Evolutionary conservation across 2,113 vertebrate species (phyloP).

Genomic region (Spilogale gracilis): DNA sequence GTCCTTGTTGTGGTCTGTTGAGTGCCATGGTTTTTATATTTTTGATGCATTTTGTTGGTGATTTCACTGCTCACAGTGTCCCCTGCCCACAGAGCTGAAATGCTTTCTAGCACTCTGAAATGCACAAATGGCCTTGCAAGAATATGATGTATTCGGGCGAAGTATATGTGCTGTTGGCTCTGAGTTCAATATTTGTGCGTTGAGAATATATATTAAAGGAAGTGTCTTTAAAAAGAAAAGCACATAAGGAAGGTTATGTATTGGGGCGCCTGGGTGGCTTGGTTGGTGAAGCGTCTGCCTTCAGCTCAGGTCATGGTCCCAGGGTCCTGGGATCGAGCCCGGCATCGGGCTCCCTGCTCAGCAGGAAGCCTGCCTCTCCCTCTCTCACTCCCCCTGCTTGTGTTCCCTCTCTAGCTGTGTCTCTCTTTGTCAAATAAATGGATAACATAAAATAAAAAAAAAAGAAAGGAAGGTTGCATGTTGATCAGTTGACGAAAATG

Average conservation of each 20-base stretch:
- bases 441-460: too few relatives aligned
- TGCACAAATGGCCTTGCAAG: rapidly evolving
- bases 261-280: too few relatives aligned
- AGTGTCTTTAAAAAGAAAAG: not conserved
- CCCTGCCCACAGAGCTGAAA: rapidly evolving
- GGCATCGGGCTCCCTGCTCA: too few relatives aligned
- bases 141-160: not conserved
- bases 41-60: not conserved
- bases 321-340: too few relatives aligned
- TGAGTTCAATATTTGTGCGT: not conserved
- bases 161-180: rapidly evolving
- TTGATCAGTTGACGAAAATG: not conserved
- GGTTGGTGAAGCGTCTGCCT: too few relatives aligned
- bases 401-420: too few relatives aligned
- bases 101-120: rapidly evolving
- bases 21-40: not conserved
- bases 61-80: not conserved
- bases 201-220: not conserved
- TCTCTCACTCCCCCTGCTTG: too few relatives aligned
- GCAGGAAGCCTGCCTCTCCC: too few relatives aligned
- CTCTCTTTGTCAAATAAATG: too few relatives aligned
- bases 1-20: rapidly evolving
- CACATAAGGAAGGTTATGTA: not conserved
- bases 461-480: not conserved
- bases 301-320: too few relatives aligned